phyloP scores from a whole-genome alignment of 2,888 invertebrate genomes.

The Andricus quercusramuli region DNA sequence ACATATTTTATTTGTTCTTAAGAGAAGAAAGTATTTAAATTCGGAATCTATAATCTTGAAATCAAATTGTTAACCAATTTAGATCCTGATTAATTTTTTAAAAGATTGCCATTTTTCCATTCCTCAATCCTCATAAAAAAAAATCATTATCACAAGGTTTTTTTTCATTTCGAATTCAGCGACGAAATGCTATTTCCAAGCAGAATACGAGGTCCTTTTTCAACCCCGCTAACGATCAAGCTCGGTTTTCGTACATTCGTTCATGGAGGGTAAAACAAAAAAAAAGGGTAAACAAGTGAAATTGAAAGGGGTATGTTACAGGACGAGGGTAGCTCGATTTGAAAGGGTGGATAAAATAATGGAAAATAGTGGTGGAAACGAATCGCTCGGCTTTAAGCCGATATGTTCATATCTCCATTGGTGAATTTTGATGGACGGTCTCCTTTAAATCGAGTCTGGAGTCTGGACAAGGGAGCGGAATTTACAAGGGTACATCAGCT shows the following conservation, averaged over 20 bases:
- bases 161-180: not conserved
- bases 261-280: conserved; percentile 31
- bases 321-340: conserved; percentile 21
- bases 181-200: not conserved
- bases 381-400: conserved; percentile 54
- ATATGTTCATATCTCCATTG: conserved; percentile 62
- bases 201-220: not conserved
- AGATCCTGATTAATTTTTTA: too few relatives aligned
- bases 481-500: conserved; percentile 44
- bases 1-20: too few relatives aligned
- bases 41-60: too few relatives aligned
- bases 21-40: too few relatives aligned
- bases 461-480: conserved; percentile 12
- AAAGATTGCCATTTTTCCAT: too few relatives aligned
- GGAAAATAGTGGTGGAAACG: conserved; percentile 8
- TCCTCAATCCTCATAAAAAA: too few relatives aligned
- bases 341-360: conserved; percentile 37
- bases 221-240: not conserved
- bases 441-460: conserved; percentile 6
- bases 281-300: conserved; percentile 30
- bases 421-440: conserved; percentile 16
- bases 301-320: conserved; percentile 39
- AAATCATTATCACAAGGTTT: not conserved
- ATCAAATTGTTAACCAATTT: too few relatives aligned
- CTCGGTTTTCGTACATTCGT: conserved; percentile 2